phyloP scores from a whole-genome alignment of 2,113 vertebrate species.

The Protobothrops mucrosquamatus region DNA sequence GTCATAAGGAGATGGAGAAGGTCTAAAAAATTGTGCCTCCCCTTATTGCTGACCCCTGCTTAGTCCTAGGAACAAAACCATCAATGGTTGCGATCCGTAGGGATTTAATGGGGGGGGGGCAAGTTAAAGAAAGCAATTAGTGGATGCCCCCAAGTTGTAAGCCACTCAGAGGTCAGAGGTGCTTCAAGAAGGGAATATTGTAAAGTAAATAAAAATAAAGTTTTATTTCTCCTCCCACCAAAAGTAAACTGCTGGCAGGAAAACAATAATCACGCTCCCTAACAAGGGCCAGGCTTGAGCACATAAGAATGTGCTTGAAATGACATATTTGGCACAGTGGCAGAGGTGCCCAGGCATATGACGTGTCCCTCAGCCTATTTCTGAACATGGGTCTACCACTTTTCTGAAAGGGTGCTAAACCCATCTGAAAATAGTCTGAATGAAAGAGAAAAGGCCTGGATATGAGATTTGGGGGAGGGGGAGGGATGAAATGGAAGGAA shows the following conservation, averaged over 20 bases:
- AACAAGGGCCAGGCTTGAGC: background rate
- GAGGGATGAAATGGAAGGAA: background rate
- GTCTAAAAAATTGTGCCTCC: background rate
- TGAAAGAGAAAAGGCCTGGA: background rate
- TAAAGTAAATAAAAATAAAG: background rate
- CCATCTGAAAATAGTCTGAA: background rate
- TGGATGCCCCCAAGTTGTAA: background rate
- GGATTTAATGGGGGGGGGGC: background rate
- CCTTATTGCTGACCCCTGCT: background rate
- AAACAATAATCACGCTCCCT: background rate
- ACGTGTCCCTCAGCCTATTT: background rate
- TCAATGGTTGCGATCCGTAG: background rate
- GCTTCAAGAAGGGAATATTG: background rate
- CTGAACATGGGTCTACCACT: background rate
- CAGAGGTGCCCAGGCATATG: background rate
- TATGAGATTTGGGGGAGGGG: background rate
- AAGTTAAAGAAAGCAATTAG: background rate
- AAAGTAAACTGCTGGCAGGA: background rate
- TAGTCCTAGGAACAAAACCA: background rate
- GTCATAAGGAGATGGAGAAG: background rate
- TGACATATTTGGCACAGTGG: background rate
- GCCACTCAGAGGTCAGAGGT: background rate
- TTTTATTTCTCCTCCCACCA: background rate
- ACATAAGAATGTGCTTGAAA: background rate
- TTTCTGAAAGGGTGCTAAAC: background rate